Evolutionary conservation across 1,140 invertebrate species (phyloP).

Genomic region (Hylaeus anthracinus): DNA sequence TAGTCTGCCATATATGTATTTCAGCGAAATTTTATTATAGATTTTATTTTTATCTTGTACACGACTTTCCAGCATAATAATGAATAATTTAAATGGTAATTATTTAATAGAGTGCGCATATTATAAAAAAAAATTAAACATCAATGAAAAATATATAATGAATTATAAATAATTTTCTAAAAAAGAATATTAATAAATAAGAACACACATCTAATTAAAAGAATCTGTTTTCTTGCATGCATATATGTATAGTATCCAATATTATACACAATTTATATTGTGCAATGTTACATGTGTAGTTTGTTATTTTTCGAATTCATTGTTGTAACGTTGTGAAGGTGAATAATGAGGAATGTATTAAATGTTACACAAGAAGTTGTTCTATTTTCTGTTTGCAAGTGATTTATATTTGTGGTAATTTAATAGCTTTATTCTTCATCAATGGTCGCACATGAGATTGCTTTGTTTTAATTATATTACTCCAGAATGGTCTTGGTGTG

Average conservation of each 20-base stretch:
- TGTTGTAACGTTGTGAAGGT: neutral
- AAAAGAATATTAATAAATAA: slow-evolving; percentile 33
- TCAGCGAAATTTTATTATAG: neutral
- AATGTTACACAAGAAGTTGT: slow-evolving; percentile 3
- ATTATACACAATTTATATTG: slow-evolving; percentile 5
- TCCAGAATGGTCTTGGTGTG: slow-evolving; percentile 71
- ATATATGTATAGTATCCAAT: slow-evolving; percentile 2
- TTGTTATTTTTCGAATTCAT: neutral
- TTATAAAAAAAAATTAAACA: slow-evolving; percentile 23
- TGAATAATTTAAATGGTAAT: slow-evolving; percentile 20
- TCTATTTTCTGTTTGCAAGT: neutral
- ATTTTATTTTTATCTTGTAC: slow-evolving; percentile 32
- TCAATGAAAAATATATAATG: slow-evolving; percentile 9
- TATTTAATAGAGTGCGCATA: slow-evolving; percentile 17
- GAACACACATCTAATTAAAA: slow-evolving; percentile 13
- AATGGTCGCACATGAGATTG: neutral
- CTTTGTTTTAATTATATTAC: slow-evolving; percentile 48
- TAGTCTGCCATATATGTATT: slow-evolving; percentile 25
- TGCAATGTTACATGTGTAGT: neutral
- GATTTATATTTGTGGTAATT: slow-evolving; percentile 54
- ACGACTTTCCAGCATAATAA: slow-evolving; percentile 46
- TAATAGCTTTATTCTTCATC: slow-evolving; percentile 35
- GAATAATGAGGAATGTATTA: neutral
- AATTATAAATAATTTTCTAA: slow-evolving; percentile 48
- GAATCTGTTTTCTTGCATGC: slow-evolving; percentile 7